Conservation (phyloP, 2,888 invertebrate species). For the Tenthredo amoena region DNA sequence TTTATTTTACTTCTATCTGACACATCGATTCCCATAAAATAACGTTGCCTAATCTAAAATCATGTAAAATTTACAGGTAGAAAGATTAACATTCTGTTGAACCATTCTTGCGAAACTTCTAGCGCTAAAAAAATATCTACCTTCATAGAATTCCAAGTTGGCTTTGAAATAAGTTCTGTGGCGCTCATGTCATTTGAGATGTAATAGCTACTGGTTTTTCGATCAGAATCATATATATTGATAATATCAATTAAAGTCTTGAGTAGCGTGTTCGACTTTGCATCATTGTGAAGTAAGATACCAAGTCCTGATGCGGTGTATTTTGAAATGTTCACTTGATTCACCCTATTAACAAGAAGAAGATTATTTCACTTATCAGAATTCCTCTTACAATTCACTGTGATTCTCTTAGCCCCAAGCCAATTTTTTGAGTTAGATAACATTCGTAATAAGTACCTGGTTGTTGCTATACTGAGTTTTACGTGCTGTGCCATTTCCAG, state of each 20-base stretch:
- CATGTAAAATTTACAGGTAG: background rate
- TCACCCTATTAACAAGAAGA: background rate
- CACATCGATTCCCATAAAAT: conserved; percentile 61
- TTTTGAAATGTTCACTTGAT: conserved; percentile 37
- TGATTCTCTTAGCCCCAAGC: background rate
- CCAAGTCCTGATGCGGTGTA: conserved; percentile 34
- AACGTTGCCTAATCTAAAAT: conserved; percentile 60
- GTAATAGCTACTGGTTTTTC: conserved; percentile 53
- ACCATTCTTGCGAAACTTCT: background rate
- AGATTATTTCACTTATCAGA: no score
- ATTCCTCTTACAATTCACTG: background rate
- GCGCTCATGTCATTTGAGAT: conserved; percentile 55
- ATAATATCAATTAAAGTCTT: background rate
- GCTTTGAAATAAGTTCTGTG: conserved; percentile 57
- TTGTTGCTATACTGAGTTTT: background rate
- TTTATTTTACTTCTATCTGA: conserved; percentile 44
- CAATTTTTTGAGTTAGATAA: background rate
- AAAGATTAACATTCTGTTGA: background rate
- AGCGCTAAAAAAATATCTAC: conserved; percentile 51
- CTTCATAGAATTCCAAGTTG: conserved; percentile 59
- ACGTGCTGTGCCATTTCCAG: background rate
- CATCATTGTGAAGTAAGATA: conserved; percentile 24
- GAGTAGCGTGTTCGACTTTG: background rate
- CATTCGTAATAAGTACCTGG: conserved; percentile 4
- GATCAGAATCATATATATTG: conserved; percentile 45